phyloP scores from a whole-genome alignment of 1,140 invertebrate genomes.

The Ectropis grisescens region DNA sequence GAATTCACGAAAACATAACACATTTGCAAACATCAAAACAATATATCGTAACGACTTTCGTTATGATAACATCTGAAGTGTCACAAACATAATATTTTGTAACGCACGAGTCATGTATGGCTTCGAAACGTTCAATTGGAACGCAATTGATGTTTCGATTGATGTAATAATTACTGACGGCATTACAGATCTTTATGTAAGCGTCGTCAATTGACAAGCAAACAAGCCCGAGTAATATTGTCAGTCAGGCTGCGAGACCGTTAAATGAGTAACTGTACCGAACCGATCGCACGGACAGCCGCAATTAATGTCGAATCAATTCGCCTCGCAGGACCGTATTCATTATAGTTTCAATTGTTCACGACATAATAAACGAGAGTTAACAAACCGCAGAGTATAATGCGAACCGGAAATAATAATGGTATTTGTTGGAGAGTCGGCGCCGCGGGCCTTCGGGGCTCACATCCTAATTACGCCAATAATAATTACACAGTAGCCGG shows the following conservation, averaged over 20 bases:
- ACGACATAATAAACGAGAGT: conserved; percentile 58
- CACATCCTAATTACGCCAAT: conserved; percentile 66
- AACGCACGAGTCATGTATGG: too few relatives aligned
- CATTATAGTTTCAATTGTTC: conserved; percentile 55
- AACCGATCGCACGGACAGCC: conserved; percentile 21
- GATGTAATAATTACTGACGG: too few relatives aligned
- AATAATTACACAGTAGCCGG: conserved; percentile 61
- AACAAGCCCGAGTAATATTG: conserved; percentile 17
- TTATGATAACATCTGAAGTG: too few relatives aligned
- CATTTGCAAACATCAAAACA: too few relatives aligned
- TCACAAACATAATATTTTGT: too few relatives aligned
- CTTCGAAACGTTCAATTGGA: too few relatives aligned
- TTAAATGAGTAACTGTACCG: conserved; percentile 42
- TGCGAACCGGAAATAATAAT: conserved; percentile 63
- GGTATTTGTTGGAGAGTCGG: conserved; percentile 53
- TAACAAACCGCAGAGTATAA: conserved; percentile 51
- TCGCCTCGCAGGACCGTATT: conserved; percentile 40
- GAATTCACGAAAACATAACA: too few relatives aligned
- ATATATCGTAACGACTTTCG: too few relatives aligned
- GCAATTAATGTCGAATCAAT: conserved; percentile 58
- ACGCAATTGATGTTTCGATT: too few relatives aligned
- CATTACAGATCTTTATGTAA: too few relatives aligned
- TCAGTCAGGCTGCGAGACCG: conserved; percentile 25
- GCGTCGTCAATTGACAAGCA: conserved; percentile 18
- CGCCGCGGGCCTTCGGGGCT: conserved; percentile 48